These are phyloP conservation scores for Scartelaos histophorus DNA, from an alignment of 2,113 vertebrate species.

Conservation along the genomic window DNA sequence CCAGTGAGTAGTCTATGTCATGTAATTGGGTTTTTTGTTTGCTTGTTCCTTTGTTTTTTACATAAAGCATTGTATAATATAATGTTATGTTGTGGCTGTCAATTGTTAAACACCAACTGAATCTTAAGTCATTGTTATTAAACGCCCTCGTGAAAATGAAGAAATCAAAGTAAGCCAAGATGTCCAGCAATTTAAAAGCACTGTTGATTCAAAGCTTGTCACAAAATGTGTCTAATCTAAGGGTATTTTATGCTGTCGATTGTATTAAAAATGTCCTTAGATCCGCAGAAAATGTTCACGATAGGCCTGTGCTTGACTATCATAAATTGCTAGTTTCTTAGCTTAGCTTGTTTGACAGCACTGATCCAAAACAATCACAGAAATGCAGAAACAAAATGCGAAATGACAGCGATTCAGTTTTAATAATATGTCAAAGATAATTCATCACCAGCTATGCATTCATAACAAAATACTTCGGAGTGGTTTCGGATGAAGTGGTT, in stretches of 20 bases:
- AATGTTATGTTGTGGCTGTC: too few relatives aligned
- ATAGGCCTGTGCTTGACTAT: constrained; percentile 54
- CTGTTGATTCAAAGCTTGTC: too few relatives aligned
- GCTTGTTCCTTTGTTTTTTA: too few relatives aligned
- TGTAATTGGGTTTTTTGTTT: too few relatives aligned
- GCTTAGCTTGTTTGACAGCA: constrained; percentile 67
- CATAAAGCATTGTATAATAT: too few relatives aligned
- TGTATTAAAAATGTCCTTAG: not conserved
- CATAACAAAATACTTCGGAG: not conserved
- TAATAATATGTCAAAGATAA: not conserved
- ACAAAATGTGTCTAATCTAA: rapidly evolving
- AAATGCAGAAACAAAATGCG: constrained; percentile 14
- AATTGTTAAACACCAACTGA: not conserved
- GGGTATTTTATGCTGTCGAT: not conserved
- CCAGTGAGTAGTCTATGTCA: too few relatives aligned
- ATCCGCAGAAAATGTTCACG: constrained; percentile 16
- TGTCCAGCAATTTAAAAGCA: not conserved
- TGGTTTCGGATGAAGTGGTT: constrained; percentile 10
- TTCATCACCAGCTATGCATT: rapidly evolving
- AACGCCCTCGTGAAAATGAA: not conserved
- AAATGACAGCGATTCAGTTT: constrained; percentile 29
- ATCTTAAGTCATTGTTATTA: not conserved
- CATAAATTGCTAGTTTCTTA: constrained; percentile 41
- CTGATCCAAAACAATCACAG: constrained; percentile 43
- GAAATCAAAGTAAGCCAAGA: not conserved